Evolutionary conservation across 2,797 vertebrate species (phyloP), one percentile per base, ranked within the genome.

Genomic region (Champsocephalus gunnari): DNA sequence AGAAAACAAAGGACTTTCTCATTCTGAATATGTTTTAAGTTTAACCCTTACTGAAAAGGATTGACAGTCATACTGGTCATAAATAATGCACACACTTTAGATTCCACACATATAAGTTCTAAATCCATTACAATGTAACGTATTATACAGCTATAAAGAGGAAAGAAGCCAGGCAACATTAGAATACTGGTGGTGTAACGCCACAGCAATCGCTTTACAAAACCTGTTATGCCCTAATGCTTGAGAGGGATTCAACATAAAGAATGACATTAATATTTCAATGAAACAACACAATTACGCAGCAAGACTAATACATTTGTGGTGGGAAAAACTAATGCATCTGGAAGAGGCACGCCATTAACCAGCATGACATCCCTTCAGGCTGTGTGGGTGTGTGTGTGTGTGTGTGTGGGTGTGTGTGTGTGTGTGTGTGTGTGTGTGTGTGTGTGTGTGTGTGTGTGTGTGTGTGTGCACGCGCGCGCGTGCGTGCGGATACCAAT

Each of bases 311-410:
- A 70, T 55, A 17, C 3, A 13, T 72, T 76, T 67, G 41, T 43
- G 70, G 43, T 9, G 38, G 47, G 41, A 59, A 66, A 32, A 43
- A 28, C 68, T 16, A 63, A 44, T 9, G 45, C 9, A 13, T 8
- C 64, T 9, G 10, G 3, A 47, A 53, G 45, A 45, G 49, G 56
- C 12, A 24, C 48, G 48, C 12, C 43, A 73, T 80, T 81, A 77
- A 87, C 71, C 81, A 79, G 79, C 81, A 78, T 47, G 74, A 56
- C 64, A 57, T 79, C 63, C 38, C 61, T 71, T 47, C 4, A 77
- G 73, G 75, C 57, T 28, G 24, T 28, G 24, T 24, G 24, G 3
- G 24, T 24, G 24, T 24, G 16, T 73, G 67, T 28, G 4, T 17
- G 5, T 34, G 34, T 6, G 34, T 34, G 1, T 63, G 38, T 61